phyloP scores from a whole-genome alignment of 1,140 invertebrate genomes.

The Calephelis virginiensis region DNA sequence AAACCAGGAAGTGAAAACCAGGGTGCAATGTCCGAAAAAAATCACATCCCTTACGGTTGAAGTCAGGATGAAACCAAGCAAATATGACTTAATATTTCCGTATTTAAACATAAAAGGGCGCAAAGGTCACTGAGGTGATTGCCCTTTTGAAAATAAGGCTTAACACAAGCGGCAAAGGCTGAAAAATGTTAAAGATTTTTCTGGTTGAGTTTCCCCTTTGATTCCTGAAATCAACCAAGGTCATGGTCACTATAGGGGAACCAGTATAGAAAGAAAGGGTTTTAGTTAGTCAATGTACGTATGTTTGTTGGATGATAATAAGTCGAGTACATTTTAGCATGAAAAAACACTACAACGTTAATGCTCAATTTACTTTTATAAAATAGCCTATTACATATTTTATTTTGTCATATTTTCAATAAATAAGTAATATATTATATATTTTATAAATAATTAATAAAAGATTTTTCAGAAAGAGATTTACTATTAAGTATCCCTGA shows the following conservation, averaged over 20 bases:
- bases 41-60: constrained; percentile 9
- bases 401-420: too few relatives aligned
- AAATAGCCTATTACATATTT: too few relatives aligned
- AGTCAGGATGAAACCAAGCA: constrained; percentile 14
- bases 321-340: too few relatives aligned
- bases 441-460: too few relatives aligned
- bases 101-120: constrained; percentile 14
- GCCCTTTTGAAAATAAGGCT: constrained; percentile 2
- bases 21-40: constrained; percentile 6
- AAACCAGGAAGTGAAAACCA: neutral
- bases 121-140: constrained; percentile 13
- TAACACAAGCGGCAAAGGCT: constrained; percentile 5
- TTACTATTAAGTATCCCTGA: too few relatives aligned
- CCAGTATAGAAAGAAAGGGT: too few relatives aligned
- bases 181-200: constrained; percentile 14
- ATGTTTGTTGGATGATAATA: too few relatives aligned
- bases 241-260: neutral
- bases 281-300: too few relatives aligned
- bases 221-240: constrained; percentile 5
- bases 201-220: constrained; percentile 16
- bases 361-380: too few relatives aligned
- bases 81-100: constrained; percentile 3
- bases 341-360: too few relatives aligned
- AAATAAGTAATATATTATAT: too few relatives aligned
- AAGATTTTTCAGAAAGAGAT: too few relatives aligned